These are phyloP conservation scores for Entosphenus tridentatus DNA, from an alignment of 2,113 vertebrate species.

Conservation along the genomic window DNA sequence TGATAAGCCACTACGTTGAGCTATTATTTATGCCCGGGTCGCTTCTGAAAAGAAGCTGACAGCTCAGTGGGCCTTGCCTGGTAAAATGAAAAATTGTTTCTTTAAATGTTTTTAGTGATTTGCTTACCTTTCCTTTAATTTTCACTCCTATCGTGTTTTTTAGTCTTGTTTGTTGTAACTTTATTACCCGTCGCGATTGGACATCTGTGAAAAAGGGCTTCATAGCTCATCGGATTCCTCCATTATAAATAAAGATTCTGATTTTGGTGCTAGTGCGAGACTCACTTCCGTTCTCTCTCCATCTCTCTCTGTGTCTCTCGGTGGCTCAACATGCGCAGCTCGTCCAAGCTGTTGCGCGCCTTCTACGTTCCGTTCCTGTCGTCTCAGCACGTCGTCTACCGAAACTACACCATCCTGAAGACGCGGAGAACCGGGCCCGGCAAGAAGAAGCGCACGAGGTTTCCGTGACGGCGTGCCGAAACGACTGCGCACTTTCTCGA, in stretches of 20 bases:
- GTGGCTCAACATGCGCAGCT: slow-evolving; percentile 20
- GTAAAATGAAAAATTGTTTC: too few relatives aligned
- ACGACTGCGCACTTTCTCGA: too few relatives aligned
- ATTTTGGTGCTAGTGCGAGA: neutral
- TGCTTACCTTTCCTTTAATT: neutral
- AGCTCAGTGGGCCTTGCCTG: too few relatives aligned
- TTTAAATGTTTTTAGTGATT: too few relatives aligned
- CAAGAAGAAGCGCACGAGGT: slow-evolving; percentile 18
- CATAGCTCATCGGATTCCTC: too few relatives aligned
- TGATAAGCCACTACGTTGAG: too few relatives aligned
- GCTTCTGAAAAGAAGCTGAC: too few relatives aligned
- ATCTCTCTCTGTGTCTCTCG: neutral
- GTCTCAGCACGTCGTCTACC: slow-evolving; percentile 28
- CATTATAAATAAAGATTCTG: too few relatives aligned
- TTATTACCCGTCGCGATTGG: neutral
- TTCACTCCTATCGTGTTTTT: neutral
- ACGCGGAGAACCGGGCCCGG: slow-evolving; percentile 24
- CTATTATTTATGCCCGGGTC: too few relatives aligned
- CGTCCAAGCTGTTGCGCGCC: slow-evolving; percentile 36
- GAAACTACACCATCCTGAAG: slow-evolving; percentile 48
- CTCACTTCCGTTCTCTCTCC: neutral
- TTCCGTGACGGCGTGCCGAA: too few relatives aligned
- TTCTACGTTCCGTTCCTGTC: slow-evolving; percentile 51
- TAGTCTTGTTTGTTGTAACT: neutral
- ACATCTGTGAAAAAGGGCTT: neutral